Percentiles rank a stretch among this genome's conserved stretches.
These are phyloP conservation scores for Adelognathus sp. DNA, from an alignment of 2,888 invertebrate genomes.

Conservation along the genomic window DNA sequence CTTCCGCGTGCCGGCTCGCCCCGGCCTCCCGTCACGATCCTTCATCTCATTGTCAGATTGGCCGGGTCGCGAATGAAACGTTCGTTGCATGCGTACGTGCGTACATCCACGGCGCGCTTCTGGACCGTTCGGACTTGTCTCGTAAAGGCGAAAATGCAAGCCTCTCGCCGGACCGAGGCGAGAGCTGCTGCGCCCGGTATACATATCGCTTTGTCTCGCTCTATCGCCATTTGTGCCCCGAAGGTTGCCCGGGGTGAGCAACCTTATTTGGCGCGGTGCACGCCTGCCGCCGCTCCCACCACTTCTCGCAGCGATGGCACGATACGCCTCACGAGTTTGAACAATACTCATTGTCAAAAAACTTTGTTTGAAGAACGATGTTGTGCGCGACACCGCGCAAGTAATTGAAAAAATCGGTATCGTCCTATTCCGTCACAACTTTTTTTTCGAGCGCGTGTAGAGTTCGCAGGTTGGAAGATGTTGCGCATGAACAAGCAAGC, in stretches of 20 bases:
- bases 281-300: constrained; percentile 41
- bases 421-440: too few species aligned
- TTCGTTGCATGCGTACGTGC: constrained; percentile 2
- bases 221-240: constrained; percentile 41
- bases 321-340: constrained; percentile 30
- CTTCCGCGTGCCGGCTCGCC: constrained; percentile 31
- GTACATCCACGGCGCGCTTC: constrained; percentile 11
- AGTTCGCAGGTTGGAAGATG: too few species aligned
- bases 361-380: too few species aligned
- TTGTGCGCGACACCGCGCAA: too few species aligned
- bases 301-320: constrained; percentile 47
- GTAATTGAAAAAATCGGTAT: too few species aligned
- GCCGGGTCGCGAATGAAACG: constrained; percentile 53
- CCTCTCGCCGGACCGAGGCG: constrained; percentile 14
- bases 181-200: constrained; percentile 50
- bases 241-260: constrained; percentile 67
- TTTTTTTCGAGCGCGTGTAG: too few species aligned
- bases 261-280: constrained; percentile 71
- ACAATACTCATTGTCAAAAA: constrained; percentile 12
- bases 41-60: constrained; percentile 68
- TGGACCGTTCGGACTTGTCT: constrained; percentile 19
- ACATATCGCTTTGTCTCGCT: constrained; percentile 18
- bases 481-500: too few species aligned
- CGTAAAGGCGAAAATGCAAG: constrained; percentile 38
- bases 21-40: constrained; percentile 52